These are phyloP conservation scores for Leptodirus hochenwartii DNA, from an alignment of 2,888 invertebrate genomes.

Conservation along the genomic window DNA sequence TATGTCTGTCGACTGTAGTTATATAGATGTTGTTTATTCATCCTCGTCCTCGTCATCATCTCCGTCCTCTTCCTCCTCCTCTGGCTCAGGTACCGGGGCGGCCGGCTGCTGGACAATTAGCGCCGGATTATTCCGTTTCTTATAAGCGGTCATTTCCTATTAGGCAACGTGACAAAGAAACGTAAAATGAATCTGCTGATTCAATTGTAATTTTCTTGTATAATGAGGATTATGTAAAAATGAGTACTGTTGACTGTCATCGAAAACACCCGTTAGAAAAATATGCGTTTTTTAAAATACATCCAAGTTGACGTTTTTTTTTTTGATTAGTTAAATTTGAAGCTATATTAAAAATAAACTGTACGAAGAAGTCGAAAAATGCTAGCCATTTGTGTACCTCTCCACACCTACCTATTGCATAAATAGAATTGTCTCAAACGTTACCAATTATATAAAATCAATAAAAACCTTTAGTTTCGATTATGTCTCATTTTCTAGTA, in stretches of 20 bases:
- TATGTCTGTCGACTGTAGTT: slow-evolving; percentile 15
- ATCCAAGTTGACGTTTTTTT: too few species aligned
- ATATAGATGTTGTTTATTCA: slow-evolving; percentile 25
- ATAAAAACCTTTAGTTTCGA: too few species aligned
- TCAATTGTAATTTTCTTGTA: not conserved
- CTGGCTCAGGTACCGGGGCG: slow-evolving; percentile 33
- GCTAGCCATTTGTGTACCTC: too few species aligned
- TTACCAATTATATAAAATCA: too few species aligned
- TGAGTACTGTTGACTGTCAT: not conserved
- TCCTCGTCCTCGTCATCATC: slow-evolving; percentile 29
- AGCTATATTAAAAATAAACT: too few species aligned
- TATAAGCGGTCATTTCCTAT: slow-evolving; percentile 75
- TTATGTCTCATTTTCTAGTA: too few species aligned
- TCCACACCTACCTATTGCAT: too few species aligned
- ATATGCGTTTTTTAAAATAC: too few species aligned
- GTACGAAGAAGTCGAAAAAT: too few species aligned
- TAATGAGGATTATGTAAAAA: too few species aligned
- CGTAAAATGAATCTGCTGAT: slow-evolving; percentile 1
- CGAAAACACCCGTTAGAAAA: slow-evolving; percentile 1
- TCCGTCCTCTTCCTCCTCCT: slow-evolving; percentile 46
- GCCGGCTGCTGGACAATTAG: slow-evolving; percentile 19
- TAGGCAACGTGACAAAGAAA: slow-evolving; percentile 22
- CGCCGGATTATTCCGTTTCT: slow-evolving; percentile 43
- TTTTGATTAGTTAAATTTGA: too few species aligned
- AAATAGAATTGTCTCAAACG: too few species aligned